Evolutionary conservation across 2,113 vertebrate genomes (phyloP), one percentile per base, ranked within the genome.

Genomic region (Ammodytes marinus): DNA sequence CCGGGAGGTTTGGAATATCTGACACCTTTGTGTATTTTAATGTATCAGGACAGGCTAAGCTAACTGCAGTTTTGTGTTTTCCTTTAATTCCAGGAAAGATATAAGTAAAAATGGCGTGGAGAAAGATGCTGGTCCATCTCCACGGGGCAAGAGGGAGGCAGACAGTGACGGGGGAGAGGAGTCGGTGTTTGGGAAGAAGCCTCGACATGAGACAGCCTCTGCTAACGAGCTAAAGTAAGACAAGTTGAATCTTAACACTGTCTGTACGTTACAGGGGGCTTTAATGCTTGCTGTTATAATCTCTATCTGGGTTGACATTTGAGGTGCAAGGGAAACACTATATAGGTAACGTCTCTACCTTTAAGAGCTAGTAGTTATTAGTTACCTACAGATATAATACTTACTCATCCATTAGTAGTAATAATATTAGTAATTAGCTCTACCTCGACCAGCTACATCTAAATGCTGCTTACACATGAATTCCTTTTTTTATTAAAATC

Each of bases 211-310:
- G 17, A 88, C 96, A 0, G 60, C 92, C 13, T 27, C 95, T 10
- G 74, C 95, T 1, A 97, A 96, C 76, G 97, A 99, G 68, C 71
- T 96, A 5, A 98, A 96, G 98, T 99, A 94, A 94, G 95, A 82
- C 2, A 15, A 35, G 5, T 43, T 39, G 19, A 40, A 47, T 19
- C 3, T 67, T 6, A n/a, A 19, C 11, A 14, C 40, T 9, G 13
- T 72, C 5, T 57, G 8, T 37, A 13, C 27, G 27, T 49, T 27
- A 11, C 46, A 27, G 13, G 37, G 8, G 45, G 39, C 14, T 45
- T 3, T 14, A 4, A 10, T 66, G 45, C 27, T 66, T 66, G 45
- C 27, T 66, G 15, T n/a, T 61, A 13, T 66, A 43, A n/a, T 27
- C 50, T 53, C 3, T n/a, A 37, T 11, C 55, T 57, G 11, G 27